Evolutionary conservation across 2,113 vertebrate genomes (phyloP).

Genomic region (Choloepus hoffmanni): DNA sequence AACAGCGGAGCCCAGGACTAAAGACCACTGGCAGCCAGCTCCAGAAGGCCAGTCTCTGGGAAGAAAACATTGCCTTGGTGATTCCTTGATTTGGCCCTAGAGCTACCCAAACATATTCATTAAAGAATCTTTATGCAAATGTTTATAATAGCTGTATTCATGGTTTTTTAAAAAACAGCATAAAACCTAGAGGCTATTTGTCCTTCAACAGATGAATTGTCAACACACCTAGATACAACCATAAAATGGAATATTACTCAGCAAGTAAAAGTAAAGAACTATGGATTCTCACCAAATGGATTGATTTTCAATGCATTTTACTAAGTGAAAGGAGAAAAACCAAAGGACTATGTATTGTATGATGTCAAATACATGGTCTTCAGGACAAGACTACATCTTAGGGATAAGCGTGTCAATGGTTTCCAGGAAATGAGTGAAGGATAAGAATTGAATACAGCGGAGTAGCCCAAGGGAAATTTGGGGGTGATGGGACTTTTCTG

Average conservation of each 20-base stretch:
- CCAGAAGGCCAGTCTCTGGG: no score
- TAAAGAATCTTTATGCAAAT: neutral
- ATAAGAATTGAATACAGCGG: neutral
- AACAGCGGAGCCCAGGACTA: no score
- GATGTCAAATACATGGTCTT: neutral
- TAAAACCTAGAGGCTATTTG: neutral
- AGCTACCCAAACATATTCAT: neutral
- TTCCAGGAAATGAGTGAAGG: neutral
- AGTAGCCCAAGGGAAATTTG: neutral
- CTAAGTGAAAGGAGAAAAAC: neutral
- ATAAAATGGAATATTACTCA: neutral
- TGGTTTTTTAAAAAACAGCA: neutral
- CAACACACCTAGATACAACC: neutral
- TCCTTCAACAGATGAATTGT: neutral
- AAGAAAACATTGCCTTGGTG: no score
- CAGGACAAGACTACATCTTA: neutral
- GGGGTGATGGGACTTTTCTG: neutral
- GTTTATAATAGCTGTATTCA: neutral
- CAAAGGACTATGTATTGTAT: neutral
- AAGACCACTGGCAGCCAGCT: no score
- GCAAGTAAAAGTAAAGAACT: neutral
- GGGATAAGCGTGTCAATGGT: neutral
- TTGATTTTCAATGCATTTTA: slow-evolving; percentile 8
- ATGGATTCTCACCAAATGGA: neutral
- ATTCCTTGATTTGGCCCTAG: no score